Evolutionary conservation across 1,140 invertebrate species (phyloP), one percentile per base, ranked within the genome.

Genomic region (Stegodyphus dumicola): DNA sequence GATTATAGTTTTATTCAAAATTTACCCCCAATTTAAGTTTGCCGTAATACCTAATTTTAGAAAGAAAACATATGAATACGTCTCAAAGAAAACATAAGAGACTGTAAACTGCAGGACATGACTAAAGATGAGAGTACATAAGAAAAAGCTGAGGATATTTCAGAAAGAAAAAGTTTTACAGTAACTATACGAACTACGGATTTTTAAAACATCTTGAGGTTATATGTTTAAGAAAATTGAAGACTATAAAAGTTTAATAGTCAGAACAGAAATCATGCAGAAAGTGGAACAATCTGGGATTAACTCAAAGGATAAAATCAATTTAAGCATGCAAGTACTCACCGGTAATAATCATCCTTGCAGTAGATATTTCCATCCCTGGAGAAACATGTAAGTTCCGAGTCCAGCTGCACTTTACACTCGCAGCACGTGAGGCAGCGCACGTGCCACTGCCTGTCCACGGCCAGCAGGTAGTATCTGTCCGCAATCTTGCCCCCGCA

Each of bases 281-380:
- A 64, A 64, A 60, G 15, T 60, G 15, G 1, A 76, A 33, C 33
- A 11, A 77, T 15, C 6, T 9, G 33, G 49, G 15, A 53, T 17
- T 64, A 77, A 65, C 64, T 49, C 9, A 0, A 69, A 18, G 15
- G 10, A 53, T 4, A 52, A 13, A 18, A 52, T 15, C 6, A 6
- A 70, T 70, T 4, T 0, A 9, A 92, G 33, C 33, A 33, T 33
- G 33, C 33, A 33, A 3, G 1, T 33, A 33, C 95, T 94, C 90
- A 98, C 97, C 96, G 95, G 93, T 97, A 96, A 91, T 99, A 99
- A 91, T 99, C 97, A 89, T 97, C 96, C 91, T 98, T 97, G 93
- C 97, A 99, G 91, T 97, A 98, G 88, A 99, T 98, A 90, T 95
- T 96, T 87, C 96, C 97, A 90, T 98, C 96, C 86, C 96, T 93